Evolutionary conservation across 2,888 invertebrate species (phyloP).

Genomic region (Luperina nickerlii): DNA sequence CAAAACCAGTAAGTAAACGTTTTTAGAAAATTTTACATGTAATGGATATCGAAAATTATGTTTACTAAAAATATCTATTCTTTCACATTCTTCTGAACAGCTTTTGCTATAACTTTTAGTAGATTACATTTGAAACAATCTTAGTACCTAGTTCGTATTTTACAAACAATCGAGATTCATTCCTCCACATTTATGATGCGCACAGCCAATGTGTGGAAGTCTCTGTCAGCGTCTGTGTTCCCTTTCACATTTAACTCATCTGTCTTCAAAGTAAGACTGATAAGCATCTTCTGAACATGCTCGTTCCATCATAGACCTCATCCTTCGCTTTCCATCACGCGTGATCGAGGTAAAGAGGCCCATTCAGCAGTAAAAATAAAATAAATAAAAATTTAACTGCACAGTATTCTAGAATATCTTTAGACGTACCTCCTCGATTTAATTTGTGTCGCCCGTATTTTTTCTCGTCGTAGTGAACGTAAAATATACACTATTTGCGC

Average conservation of each 20-base stretch:
- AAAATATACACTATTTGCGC: no score
- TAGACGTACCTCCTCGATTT: background rate
- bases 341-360: background rate
- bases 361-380: background rate
- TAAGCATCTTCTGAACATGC: background rate
- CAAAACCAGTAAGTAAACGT: conserved; percentile 54
- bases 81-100: background rate
- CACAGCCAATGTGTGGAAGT: no score
- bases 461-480: background rate
- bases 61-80: background rate
- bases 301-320: background rate
- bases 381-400: background rate
- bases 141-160: background rate
- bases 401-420: background rate
- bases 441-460: background rate
- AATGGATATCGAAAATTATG: background rate
- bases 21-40: background rate
- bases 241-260: no score
- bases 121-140: background rate
- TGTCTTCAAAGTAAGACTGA: no score
- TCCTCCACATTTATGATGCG: no score
- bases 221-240: no score
- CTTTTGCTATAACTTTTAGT: background rate
- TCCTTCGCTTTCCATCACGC: background rate
- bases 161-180: background rate